These are phyloP conservation scores for Tenualosa thibaudeaui DNA, from an alignment of 2,797 vertebrate species.

Conservation along the genomic window DNA sequence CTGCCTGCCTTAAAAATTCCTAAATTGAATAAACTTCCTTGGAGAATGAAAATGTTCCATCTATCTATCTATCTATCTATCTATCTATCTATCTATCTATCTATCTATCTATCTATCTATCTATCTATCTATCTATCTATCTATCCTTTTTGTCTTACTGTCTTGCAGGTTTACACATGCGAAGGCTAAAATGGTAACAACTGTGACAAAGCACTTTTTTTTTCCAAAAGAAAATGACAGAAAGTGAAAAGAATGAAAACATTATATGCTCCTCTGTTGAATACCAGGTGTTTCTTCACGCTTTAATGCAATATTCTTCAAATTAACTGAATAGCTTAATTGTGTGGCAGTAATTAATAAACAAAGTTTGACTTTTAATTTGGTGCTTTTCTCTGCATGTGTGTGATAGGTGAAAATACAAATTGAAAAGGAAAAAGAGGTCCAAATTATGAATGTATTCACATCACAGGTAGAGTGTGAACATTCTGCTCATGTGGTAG, in stretches of 20 bases:
- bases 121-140: not conserved
- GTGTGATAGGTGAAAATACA: too few relatives aligned
- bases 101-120: not conserved
- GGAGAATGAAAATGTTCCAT: too few relatives aligned
- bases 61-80: not conserved
- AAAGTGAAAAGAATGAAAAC: not conserved
- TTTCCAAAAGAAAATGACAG: not conserved
- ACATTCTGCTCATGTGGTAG: too few relatives aligned
- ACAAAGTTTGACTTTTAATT: not conserved
- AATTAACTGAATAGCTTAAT: too few relatives aligned
- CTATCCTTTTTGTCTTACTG: conserved; percentile 14
- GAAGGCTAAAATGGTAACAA: conserved; percentile 63
- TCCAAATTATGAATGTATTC: too few relatives aligned
- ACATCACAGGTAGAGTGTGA: too few relatives aligned
- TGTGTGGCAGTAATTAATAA: too few relatives aligned
- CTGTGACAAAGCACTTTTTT: not conserved
- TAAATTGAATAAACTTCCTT: too few relatives aligned
- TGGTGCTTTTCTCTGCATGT: not conserved
- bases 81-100: too few relatives aligned
- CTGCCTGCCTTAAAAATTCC: too few relatives aligned
- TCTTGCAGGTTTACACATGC: conserved; percentile 57
- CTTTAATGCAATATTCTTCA: too few relatives aligned
- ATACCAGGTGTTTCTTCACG: not conserved
- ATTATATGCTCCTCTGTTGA: not conserved
- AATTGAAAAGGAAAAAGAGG: too few relatives aligned